Base-by-base conservation (phyloP, 2,113 vertebrate species). In the Myiopsitta monachus region DNA sequence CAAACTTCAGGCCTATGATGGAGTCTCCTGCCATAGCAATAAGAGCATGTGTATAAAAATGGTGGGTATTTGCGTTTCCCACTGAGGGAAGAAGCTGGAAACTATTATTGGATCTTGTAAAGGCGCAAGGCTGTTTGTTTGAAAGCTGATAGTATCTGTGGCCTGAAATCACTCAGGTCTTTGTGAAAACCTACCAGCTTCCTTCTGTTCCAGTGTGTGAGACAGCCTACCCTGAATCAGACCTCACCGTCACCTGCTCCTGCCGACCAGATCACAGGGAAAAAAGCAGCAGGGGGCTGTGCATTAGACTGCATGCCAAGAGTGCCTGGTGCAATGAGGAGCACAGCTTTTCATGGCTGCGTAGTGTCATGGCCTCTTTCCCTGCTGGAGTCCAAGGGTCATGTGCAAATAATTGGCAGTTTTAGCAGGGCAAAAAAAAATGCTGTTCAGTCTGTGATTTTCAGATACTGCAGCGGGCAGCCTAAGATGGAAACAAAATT, bases 271-370 rank as follows among this genome's bases (percentile, higher is more conserved):
- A 17, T 43, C 18, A 24, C 31, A 49, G 46, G 36, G 5, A 46
- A 19, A 54, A 62, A n/a, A 49, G 54, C 49, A 80, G 54, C 41
- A 44, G 44, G 26, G 26, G 24, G 39, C 38, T 67, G 38, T 33
- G 46, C 0, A 0, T 5, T 43, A 26, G 33, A 5, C 9, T 43
- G 38, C 43, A 8, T 4, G 12, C 33, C 26, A 12, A 6, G 49
- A n/a, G 62, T 17, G 31, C 15, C n/a, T 46, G 31, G 10, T 14
- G 33, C 4, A 47, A 8, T 0, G 2, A 72, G 31, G 28, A 75
- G 7, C 43, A 54, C 19, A 68, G 52, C 10, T 70, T 38, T 82
- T 46, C 54, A 4, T 3, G 24, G 13, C 31, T 55, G 26, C 27
- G 26, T 24, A 14, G 31, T 9, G 19, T 22, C 36, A 36, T 68